Evolutionary conservation across 2,888 invertebrate species (phyloP).

Genomic region (Thumatha senex): DNA sequence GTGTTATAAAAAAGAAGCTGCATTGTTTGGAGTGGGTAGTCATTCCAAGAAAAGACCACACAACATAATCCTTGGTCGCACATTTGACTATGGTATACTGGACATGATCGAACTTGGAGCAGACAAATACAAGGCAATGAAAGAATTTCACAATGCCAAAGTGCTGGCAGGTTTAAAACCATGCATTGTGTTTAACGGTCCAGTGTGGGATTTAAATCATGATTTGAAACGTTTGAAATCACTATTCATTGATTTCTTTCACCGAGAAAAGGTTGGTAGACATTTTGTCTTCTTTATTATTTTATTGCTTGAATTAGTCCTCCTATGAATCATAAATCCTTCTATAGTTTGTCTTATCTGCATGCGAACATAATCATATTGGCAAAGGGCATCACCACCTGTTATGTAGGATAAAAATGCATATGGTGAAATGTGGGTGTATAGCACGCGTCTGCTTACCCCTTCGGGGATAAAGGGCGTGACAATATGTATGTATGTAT

Average conservation of each 20-base stretch:
- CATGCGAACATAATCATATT: too few relatives aligned
- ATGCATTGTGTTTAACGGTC: constrained; percentile 95
- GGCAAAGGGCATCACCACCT: too few relatives aligned
- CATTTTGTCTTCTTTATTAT: background rate
- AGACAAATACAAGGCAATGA: constrained; percentile 90
- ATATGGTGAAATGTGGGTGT: too few relatives aligned
- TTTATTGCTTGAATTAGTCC: too few relatives aligned
- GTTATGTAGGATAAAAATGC: too few relatives aligned
- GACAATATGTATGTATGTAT: too few relatives aligned
- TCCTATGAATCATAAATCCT: too few relatives aligned
- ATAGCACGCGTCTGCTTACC: too few relatives aligned
- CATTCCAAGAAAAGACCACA: constrained; percentile 98
- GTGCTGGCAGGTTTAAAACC: constrained; percentile 94
- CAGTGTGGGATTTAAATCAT: constrained; percentile 92
- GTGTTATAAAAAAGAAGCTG: constrained; percentile 92
- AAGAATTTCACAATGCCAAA: constrained; percentile 91
- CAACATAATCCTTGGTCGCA: constrained; percentile 94
- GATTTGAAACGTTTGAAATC: constrained; percentile 94
- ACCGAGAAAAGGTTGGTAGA: constrained; percentile 86
- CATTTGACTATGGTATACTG: constrained; percentile 94
- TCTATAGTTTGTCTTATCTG: too few relatives aligned
- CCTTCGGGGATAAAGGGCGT: too few relatives aligned
- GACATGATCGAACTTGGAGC: constrained; percentile 99
- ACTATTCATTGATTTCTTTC: constrained; percentile 95
- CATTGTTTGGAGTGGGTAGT: constrained; percentile 95